Conservation (phyloP, 2,888 invertebrate genomes). For the Drosophila flavopinicola region DNA sequence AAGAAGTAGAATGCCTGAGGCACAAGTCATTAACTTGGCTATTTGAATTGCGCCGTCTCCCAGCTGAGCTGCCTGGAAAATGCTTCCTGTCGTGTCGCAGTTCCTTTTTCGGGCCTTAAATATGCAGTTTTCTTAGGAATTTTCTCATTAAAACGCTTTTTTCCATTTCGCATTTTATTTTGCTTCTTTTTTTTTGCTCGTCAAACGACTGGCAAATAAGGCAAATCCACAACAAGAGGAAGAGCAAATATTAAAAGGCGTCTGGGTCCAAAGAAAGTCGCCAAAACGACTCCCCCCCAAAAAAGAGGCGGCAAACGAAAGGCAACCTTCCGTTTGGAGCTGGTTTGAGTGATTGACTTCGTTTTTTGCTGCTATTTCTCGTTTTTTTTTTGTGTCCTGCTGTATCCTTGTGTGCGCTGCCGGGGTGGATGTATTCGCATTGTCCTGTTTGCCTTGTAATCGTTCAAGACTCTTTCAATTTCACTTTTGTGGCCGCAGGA, state of each 20-base stretch:
- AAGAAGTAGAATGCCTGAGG: conserved; percentile 57
- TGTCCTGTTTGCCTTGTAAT: conserved; percentile 49
- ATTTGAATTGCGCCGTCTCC: conserved; percentile 68
- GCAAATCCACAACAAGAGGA: conserved; percentile 57
- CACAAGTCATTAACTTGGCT: conserved; percentile 80
- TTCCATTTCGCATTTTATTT: conserved; percentile 34
- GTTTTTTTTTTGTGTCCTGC: too few species aligned
- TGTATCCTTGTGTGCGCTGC: not conserved
- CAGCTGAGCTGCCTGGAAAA: conserved; percentile 24
- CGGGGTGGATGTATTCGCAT: conserved; percentile 26
- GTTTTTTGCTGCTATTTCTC: conserved; percentile 36
- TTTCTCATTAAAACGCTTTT: conserved; percentile 74
- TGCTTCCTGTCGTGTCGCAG: conserved; percentile 64
- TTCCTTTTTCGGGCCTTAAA: conserved; percentile 61
- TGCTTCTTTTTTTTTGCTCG: conserved; percentile 17
- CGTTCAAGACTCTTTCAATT: conserved; percentile 45
- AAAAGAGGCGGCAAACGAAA: conserved; percentile 12
- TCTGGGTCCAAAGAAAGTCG: conserved; percentile 69
- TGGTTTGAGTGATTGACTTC: conserved; percentile 80
- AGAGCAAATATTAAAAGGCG: conserved; percentile 79
- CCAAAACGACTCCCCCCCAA: conserved; percentile 42
- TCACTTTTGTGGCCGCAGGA: conserved; percentile 60
- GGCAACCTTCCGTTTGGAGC: conserved; percentile 26
- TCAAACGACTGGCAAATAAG: conserved; percentile 56
- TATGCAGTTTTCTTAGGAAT: conserved; percentile 81